phyloP scores from a whole-genome alignment of 2,888 invertebrate genomes.

The Epirrita christyi region DNA sequence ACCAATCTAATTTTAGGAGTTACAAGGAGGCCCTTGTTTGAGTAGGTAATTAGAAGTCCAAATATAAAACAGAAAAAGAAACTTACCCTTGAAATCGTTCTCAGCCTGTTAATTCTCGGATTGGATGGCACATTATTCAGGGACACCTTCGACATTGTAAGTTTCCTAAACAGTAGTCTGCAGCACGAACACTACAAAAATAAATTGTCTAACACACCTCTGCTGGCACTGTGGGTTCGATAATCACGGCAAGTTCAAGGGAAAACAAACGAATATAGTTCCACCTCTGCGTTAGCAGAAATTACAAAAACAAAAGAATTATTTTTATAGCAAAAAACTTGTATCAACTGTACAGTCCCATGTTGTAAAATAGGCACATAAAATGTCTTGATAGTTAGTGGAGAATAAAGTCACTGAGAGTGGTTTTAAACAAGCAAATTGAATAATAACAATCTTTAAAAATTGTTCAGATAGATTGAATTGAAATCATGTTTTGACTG shows the following conservation, averaged over 20 bases:
- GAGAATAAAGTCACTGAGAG: not conserved
- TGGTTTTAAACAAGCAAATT: too few relatives aligned
- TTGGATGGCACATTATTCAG: conserved; percentile 79
- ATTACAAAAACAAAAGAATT: conserved; percentile 58
- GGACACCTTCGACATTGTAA: conserved; percentile 76
- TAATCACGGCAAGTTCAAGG: conserved; percentile 60
- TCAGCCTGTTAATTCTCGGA: conserved; percentile 74
- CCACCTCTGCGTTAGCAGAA: conserved; percentile 33
- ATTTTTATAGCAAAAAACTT: conserved; percentile 53
- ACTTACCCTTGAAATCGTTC: conserved; percentile 80
- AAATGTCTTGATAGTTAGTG: not conserved
- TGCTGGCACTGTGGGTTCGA: conserved; percentile 54
- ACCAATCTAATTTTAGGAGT: conserved; percentile 47
- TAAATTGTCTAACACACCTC: conserved; percentile 57
- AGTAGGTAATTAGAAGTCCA: conserved; percentile 11
- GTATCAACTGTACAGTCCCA: conserved; percentile 60
- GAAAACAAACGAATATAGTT: conserved; percentile 59
- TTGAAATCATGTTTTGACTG: not conserved
- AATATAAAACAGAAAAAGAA: conserved; percentile 32
- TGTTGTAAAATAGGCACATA: conserved; percentile 35
- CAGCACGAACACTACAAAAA: conserved; percentile 50
- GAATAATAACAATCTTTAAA: too few relatives aligned
- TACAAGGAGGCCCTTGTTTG: conserved; percentile 34
- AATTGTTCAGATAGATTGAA: too few relatives aligned
- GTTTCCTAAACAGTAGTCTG: conserved; percentile 40